These are phyloP conservation scores for Anisognathus igniventris DNA, from an alignment of 2,797 vertebrate genomes.

Conservation along the genomic window DNA sequence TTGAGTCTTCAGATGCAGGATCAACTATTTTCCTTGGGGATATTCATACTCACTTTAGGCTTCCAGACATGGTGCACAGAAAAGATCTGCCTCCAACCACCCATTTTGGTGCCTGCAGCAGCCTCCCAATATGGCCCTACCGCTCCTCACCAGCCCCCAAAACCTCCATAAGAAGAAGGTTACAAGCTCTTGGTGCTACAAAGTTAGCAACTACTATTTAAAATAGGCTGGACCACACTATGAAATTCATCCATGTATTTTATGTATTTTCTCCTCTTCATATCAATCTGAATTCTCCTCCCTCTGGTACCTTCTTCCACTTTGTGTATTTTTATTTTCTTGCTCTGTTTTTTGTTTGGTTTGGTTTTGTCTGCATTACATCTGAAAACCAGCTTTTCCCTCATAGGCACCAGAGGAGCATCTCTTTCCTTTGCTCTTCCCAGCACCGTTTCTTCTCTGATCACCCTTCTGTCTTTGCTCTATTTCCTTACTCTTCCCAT, in stretches of 20 bases:
- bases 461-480: neutral
- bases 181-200: neutral
- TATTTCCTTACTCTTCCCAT: neutral
- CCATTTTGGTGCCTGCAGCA: neutral
- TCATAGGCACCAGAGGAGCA: neutral
- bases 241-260: neutral
- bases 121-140: neutral
- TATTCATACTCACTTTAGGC: neutral
- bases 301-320: neutral
- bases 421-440: neutral
- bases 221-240: neutral
- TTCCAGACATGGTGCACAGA: neutral
- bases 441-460: neutral
- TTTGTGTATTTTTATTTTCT: neutral
- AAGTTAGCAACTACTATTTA: neutral
- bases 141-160: neutral
- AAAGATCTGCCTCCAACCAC: neutral
- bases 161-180: neutral
- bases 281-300: neutral
- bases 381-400: neutral
- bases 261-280: neutral
- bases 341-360: neutral
- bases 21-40: neutral
- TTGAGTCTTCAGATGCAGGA: neutral
- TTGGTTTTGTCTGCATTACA: neutral